Evolutionary conservation across 2,113 vertebrate genomes (phyloP).

Genomic region (Mesembrinibis cayennensis): DNA sequence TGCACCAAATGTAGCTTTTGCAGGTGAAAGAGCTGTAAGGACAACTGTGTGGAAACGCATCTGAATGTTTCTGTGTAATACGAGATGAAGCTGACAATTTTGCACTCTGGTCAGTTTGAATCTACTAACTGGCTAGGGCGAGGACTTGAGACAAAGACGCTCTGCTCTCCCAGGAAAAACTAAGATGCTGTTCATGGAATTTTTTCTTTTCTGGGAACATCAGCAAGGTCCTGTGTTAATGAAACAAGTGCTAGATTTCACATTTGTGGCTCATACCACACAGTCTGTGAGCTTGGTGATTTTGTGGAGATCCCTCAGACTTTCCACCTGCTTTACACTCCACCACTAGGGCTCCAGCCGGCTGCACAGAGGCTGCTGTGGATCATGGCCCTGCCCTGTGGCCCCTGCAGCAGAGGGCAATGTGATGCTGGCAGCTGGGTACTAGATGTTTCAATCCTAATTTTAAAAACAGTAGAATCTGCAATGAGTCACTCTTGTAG

Average conservation of each 20-base stretch:
- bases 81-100: not conserved
- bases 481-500: not conserved
- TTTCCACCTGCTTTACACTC: not conserved
- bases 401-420: not conserved
- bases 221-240: not conserved
- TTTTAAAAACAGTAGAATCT: not conserved
- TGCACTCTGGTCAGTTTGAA: not conserved
- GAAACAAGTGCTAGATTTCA: not conserved
- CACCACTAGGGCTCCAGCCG: fast-evolving
- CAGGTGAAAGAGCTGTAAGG: not conserved
- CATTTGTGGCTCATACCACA: not conserved
- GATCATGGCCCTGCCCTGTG: too few relatives aligned
- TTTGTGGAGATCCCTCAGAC: not conserved
- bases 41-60: not conserved
- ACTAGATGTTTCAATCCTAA: not conserved
- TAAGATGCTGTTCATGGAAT: not conserved
- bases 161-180: not conserved
- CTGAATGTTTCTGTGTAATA: not conserved
- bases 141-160: not conserved
- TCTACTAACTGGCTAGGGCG: not conserved
- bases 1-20: not conserved
- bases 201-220: not conserved
- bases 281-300: not conserved
- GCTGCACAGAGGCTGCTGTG: not conserved
- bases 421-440: not conserved